phyloP scores from a whole-genome alignment of 2,113 vertebrate genomes.

The Apus apus region DNA sequence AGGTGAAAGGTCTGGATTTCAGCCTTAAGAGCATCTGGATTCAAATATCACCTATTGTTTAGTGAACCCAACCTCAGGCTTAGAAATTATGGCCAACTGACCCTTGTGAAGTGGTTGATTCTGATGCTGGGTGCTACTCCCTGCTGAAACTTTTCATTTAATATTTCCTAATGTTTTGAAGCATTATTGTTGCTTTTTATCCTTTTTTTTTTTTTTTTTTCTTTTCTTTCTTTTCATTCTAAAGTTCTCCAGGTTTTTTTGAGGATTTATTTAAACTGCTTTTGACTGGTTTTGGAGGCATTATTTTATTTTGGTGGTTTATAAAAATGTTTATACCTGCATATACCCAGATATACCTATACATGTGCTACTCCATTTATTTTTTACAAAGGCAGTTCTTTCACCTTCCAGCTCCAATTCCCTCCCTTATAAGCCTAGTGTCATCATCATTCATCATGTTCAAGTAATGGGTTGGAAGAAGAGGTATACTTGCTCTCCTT shows the following conservation, averaged over 20 bases:
- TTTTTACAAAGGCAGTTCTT: constrained; percentile 34
- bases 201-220: too few relatives aligned
- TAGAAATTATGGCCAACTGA: background rate
- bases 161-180: background rate
- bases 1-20: background rate
- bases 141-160: background rate
- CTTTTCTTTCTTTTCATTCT: background rate
- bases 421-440: background rate
- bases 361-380: background rate
- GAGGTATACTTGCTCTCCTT: constrained; percentile 50
- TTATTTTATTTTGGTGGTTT: background rate
- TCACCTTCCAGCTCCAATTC: constrained; percentile 53
- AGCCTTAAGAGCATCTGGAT: background rate
- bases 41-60: background rate
- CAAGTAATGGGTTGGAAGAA: constrained; percentile 55
- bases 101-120: background rate
- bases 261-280: background rate
- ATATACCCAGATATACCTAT: background rate
- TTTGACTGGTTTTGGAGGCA: background rate
- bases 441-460: constrained; percentile 61
- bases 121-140: background rate
- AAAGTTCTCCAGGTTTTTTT: background rate
- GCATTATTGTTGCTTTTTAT: too few relatives aligned
- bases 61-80: background rate
- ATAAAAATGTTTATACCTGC: background rate